Base-by-base conservation (phyloP, 2,113 vertebrate species). In the Synodontis membranacea region DNA sequence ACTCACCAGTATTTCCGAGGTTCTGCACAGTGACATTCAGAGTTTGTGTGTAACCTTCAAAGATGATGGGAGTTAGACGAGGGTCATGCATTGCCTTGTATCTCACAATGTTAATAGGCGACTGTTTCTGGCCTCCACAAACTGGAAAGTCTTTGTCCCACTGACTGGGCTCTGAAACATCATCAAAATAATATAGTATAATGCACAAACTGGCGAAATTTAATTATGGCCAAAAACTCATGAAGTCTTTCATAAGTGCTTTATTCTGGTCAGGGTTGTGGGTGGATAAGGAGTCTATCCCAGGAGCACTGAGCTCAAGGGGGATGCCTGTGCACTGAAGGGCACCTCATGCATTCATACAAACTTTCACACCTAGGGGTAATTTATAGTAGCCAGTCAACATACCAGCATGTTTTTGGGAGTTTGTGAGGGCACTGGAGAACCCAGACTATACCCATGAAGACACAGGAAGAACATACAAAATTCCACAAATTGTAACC, bases 51-150 rank as follows among this genome's bases (percentile, higher is more conserved):
- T 99, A 96, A 0, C 95, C 95, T 0, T 93, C 91, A 83, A 97
- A 98, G 4, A 11, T 23, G 81, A 99, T 94, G 0, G 88, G 88
- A 3, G 86, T 58, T 70, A 98, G 94, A 7, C 23, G 86, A 21
- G 4, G 12, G 83, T 96, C 74, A 0, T 88, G 0, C 39, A 84
- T 0, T 0, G 93, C 93, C 44, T 94, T 90, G 31, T 23, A 70
- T 84, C 96, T 97, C 87, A 95, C 84, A 0, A 99, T 97, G 91
- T 98, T 95, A 89, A 98, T 94, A 0, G 97, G 97, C 1, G 97
- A 98, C 88, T 99, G 97, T 0, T 15, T 91, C 1, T 28, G n/a
- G 17, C 91, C 93, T 1, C 89, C 92, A 91, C 96, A 97, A 0
- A 4, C 62, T 0, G 0, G 0, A 11, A 90, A 85, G 4, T 44